Evolutionary conservation across 2,113 vertebrate genomes (phyloP).

Genomic region (Thomomys bottae): DNA sequence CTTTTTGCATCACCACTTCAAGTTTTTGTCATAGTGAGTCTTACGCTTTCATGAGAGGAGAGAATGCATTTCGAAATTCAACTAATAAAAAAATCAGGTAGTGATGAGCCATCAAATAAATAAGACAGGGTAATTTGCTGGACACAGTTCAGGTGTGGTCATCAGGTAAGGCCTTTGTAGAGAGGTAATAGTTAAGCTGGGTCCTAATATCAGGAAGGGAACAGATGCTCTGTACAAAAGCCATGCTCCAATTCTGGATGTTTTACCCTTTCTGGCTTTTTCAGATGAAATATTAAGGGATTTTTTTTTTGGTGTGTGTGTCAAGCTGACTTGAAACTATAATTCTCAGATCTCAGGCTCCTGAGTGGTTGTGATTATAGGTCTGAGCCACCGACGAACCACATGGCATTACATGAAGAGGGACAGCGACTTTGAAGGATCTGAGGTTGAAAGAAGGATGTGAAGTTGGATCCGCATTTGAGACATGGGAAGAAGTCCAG

Average conservation of each 20-base stretch:
- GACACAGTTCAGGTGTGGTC: neutral
- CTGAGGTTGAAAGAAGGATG: neutral
- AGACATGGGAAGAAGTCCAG: neutral
- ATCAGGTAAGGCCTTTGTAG: neutral
- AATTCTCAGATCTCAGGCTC: no score
- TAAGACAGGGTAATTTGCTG: neutral
- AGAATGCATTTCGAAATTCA: neutral
- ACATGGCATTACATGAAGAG: neutral
- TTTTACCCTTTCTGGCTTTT: no score
- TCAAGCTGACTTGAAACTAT: no score
- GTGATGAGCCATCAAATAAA: neutral
- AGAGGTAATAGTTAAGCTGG: neutral
- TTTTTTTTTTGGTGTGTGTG: no score
- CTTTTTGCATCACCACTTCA: neutral
- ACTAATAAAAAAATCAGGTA: neutral
- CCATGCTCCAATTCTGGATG: no score
- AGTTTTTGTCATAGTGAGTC: neutral
- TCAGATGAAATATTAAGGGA: no score
- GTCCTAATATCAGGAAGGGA: neutral
- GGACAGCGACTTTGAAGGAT: neutral
- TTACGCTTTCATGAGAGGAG: neutral
- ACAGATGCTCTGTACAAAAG: no score
- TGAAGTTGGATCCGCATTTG: neutral
- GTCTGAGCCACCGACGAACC: neutral
- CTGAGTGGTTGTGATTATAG: no score